Evolutionary conservation across 2,888 invertebrate genomes (phyloP).

Genomic region (Lasioglossum zephyrum): DNA sequence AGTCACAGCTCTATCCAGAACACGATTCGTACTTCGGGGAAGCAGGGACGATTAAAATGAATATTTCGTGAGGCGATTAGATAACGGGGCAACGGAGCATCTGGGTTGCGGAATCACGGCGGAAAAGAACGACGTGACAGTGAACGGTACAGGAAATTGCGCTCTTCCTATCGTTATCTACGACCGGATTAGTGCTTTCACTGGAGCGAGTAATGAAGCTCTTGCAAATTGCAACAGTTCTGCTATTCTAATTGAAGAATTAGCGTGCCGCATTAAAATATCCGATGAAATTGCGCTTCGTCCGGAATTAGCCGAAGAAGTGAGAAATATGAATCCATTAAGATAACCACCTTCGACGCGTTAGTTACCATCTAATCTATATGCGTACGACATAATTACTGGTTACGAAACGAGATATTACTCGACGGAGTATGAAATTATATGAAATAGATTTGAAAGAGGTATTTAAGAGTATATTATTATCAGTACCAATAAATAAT

Average conservation of each 20-base stretch:
- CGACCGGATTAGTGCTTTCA: constrained; percentile 11
- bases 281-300: not conserved
- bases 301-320: not conserved
- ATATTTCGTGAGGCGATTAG: constrained; percentile 10
- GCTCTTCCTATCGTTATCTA: constrained; percentile 21
- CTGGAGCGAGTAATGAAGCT: constrained; percentile 23
- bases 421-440: not conserved
- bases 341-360: not conserved
- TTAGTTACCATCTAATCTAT: not conserved
- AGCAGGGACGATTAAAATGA: not conserved
- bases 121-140: constrained; percentile 15
- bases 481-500: not conserved
- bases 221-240: not conserved
- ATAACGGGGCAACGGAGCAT: not conserved
- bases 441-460: not conserved
- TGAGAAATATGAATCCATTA: not conserved
- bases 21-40: not conserved
- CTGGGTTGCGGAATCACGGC: constrained; percentile 9
- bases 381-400: not conserved
- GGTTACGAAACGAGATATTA: not conserved
- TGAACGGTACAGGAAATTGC: constrained; percentile 22
- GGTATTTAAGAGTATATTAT: not conserved
- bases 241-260: not conserved
- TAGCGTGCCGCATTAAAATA: not conserved
- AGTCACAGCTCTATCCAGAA: not conserved